Conservation (phyloP, 64 coral and sea anemone species). For the Anthopleura sola region DNA sequence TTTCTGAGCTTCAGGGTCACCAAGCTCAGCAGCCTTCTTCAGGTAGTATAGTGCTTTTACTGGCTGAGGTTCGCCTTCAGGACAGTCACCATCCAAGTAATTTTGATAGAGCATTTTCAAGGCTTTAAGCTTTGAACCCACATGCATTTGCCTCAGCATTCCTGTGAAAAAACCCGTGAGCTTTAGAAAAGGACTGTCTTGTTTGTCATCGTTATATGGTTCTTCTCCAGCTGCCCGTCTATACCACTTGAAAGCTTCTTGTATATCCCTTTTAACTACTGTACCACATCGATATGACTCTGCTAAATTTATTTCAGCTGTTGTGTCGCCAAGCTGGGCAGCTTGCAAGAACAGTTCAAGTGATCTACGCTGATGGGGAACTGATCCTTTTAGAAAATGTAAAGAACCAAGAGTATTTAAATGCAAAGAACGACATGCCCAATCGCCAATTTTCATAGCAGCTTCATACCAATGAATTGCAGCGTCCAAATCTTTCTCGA, state of each 20-base stretch:
- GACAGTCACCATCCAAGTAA: conserved; percentile 69
- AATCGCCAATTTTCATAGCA: conserved; percentile 12
- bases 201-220: background rate
- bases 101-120: conserved; percentile 28
- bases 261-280: conserved; percentile 61
- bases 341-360: conserved; percentile 56
- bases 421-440: background rate
- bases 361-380: conserved; percentile 40
- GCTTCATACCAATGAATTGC: conserved; percentile 69
- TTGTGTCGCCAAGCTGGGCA: conserved; percentile 14
- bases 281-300: conserved; percentile 74
- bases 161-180: background rate
- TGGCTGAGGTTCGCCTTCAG: conserved; percentile 68
- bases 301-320: conserved; percentile 49
- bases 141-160: background rate
- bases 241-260: conserved; percentile 77
- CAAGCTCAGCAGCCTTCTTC: conserved; percentile 58
- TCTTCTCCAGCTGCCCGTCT: conserved; percentile 75
- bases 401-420: conserved; percentile 31
- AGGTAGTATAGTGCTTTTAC: conserved; percentile 81
- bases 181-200: background rate
- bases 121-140: background rate
- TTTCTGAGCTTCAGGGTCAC: conserved; percentile 45
- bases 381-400: conserved; percentile 23
- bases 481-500: conserved; percentile 50